These are phyloP conservation scores for Tachina lurida DNA, from an alignment of 2,888 invertebrate genomes.

Conservation along the genomic window DNA sequence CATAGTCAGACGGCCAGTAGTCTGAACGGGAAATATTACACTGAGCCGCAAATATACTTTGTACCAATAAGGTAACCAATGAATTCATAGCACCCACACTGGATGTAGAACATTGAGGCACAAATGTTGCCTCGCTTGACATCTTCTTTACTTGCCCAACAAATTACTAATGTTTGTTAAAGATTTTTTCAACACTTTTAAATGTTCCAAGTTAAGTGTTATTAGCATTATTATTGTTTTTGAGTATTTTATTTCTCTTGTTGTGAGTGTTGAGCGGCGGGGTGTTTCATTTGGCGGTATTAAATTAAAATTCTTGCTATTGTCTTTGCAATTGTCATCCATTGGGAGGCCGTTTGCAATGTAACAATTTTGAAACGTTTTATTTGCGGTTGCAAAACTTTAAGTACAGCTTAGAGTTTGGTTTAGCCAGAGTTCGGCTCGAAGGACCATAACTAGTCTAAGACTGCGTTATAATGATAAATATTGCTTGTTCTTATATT, in stretches of 20 bases:
- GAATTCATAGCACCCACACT: slow-evolving; percentile 76
- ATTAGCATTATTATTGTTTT: not conserved
- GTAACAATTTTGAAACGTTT: too few species aligned
- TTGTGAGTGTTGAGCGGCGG: too few species aligned
- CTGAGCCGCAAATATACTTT: slow-evolving; percentile 85
- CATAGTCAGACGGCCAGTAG: slow-evolving; percentile 84
- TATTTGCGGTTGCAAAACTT: too few species aligned
- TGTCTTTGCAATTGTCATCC: too few species aligned
- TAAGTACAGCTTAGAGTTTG: too few species aligned
- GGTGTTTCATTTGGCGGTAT: not conserved
- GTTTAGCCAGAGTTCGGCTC: too few species aligned
- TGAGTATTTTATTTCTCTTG: not conserved
- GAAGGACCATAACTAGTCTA: too few species aligned
- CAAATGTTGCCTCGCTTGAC: not conserved
- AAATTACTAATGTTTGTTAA: not conserved
- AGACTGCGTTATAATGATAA: too few species aligned
- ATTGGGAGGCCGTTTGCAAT: too few species aligned
- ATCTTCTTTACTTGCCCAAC: not conserved
- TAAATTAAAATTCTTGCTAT: too few species aligned
- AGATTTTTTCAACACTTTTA: not conserved
- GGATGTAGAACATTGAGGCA: slow-evolving; percentile 72
- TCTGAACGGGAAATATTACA: slow-evolving; percentile 84
- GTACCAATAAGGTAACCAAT: slow-evolving; percentile 84
- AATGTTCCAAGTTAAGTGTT: not conserved
- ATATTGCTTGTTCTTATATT: too few species aligned